Evolutionary conservation across 1,140 invertebrate species (phyloP).

Genomic region (Drosophila ercepeae): DNA sequence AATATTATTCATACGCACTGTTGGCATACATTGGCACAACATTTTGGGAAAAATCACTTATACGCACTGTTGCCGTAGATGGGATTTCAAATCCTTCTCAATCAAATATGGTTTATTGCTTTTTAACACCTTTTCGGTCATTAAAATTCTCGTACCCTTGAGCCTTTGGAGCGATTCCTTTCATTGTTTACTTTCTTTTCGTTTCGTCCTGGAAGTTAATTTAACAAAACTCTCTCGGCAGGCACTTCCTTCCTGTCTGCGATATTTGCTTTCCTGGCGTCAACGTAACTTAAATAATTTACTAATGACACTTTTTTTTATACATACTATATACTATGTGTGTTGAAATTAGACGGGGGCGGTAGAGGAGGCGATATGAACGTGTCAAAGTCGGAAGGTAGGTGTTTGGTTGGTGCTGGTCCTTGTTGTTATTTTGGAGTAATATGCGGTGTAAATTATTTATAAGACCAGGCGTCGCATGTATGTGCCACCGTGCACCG

Average conservation of each 20-base stretch:
- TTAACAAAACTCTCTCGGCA: slow-evolving; percentile 52
- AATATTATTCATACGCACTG: not conserved
- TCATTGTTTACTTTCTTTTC: slow-evolving; percentile 8
- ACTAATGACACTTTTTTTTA: slow-evolving; percentile 58
- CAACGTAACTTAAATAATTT: slow-evolving; percentile 67
- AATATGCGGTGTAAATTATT: slow-evolving; percentile 72
- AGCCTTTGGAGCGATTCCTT: slow-evolving; percentile 15
- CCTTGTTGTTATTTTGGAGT: slow-evolving; percentile 50
- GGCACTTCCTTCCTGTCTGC: slow-evolving; percentile 37
- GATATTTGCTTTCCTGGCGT: slow-evolving; percentile 41
- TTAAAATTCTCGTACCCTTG: not conserved
- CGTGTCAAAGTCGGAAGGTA: slow-evolving; percentile 19
- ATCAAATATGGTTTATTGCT: no score
- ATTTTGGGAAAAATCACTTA: no score
- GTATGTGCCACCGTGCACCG: slow-evolving; percentile 22
- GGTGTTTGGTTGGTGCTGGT: not conserved
- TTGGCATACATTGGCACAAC: no score
- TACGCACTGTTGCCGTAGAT: no score
- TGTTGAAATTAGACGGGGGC: not conserved
- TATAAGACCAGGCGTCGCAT: slow-evolving; percentile 60
- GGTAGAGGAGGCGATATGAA: not conserved
- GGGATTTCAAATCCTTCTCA: no score
- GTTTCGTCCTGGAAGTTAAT: slow-evolving; percentile 44
- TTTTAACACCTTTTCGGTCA: not conserved
- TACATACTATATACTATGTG: not conserved